These are phyloP conservation scores for Patella ulyssiponensis DNA, from an alignment of 2,888 invertebrate genomes.

Conservation along the genomic window DNA sequence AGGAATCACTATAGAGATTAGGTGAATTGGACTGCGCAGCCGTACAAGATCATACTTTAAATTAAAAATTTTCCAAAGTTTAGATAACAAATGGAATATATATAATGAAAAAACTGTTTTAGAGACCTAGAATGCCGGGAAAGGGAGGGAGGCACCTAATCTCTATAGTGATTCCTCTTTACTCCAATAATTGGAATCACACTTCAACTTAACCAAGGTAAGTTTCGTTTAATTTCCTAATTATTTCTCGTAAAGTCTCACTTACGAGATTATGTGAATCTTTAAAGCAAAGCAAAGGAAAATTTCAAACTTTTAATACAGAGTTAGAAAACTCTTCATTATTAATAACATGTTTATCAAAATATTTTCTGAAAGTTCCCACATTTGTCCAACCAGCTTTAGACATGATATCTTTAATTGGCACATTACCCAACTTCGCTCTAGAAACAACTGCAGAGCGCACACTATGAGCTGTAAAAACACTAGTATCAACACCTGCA, in stretches of 20 bases:
- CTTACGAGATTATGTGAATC: not conserved
- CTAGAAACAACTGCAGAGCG: not conserved
- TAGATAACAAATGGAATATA: too few relatives aligned
- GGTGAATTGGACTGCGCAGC: too few relatives aligned
- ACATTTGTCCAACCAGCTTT: not conserved
- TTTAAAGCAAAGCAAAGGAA: not conserved
- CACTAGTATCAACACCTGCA: not conserved
- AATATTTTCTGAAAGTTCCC: not conserved
- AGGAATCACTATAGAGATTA: too few relatives aligned
- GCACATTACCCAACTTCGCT: not conserved
- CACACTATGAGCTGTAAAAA: not conserved
- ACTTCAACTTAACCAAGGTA: too few relatives aligned
- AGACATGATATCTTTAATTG: not conserved
- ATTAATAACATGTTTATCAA: not conserved
- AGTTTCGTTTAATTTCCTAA: not conserved
- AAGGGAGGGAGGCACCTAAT: too few relatives aligned
- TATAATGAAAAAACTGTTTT: too few relatives aligned
- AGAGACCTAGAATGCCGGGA: too few relatives aligned
- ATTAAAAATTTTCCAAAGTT: too few relatives aligned
- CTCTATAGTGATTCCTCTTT: too few relatives aligned
- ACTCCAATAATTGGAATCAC: too few relatives aligned
- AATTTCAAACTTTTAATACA: not conserved
- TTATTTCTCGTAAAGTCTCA: constrained; percentile 1
- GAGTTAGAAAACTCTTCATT: not conserved
- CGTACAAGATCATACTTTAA: too few relatives aligned